Conservation (phyloP, 2,797 vertebrate genomes). For the Myiotriccus ornatus region DNA sequence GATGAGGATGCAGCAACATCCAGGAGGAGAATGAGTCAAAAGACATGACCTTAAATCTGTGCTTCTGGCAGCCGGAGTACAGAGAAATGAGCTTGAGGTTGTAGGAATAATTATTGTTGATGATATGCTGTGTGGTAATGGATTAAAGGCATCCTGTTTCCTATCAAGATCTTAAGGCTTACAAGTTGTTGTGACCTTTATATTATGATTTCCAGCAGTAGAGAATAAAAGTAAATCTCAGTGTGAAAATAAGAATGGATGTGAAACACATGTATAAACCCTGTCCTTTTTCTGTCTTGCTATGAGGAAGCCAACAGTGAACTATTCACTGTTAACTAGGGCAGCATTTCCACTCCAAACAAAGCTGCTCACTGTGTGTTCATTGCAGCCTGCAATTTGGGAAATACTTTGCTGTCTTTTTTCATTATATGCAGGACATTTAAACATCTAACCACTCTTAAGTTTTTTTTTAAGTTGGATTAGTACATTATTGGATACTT, state of each 20-base stretch:
- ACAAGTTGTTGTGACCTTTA: slow-evolving; percentile 36
- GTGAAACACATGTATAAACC: background rate
- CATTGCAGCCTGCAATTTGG: background rate
- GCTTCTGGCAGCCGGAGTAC: background rate
- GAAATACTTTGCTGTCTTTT: background rate
- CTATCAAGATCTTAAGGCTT: background rate
- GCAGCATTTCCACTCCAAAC: background rate
- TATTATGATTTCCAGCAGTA: background rate
- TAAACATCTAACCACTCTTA: background rate
- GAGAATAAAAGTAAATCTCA: slow-evolving; percentile 20
- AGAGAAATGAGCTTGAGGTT: background rate
- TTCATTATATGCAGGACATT: background rate
- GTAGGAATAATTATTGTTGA: background rate
- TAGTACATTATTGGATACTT: background rate
- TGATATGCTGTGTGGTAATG: background rate
- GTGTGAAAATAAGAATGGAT: slow-evolving; percentile 5
- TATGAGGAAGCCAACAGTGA: background rate
- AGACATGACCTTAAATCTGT: background rate
- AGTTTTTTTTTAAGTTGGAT: background rate
- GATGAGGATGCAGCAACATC: background rate
- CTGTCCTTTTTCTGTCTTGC: background rate
- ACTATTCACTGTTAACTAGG: background rate
- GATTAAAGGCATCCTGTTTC: slow-evolving; percentile 29
- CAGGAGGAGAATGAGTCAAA: background rate
- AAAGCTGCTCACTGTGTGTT: background rate